Conservation (phyloP, 2,888 invertebrate genomes). For the Drosophila meridionalis region DNA sequence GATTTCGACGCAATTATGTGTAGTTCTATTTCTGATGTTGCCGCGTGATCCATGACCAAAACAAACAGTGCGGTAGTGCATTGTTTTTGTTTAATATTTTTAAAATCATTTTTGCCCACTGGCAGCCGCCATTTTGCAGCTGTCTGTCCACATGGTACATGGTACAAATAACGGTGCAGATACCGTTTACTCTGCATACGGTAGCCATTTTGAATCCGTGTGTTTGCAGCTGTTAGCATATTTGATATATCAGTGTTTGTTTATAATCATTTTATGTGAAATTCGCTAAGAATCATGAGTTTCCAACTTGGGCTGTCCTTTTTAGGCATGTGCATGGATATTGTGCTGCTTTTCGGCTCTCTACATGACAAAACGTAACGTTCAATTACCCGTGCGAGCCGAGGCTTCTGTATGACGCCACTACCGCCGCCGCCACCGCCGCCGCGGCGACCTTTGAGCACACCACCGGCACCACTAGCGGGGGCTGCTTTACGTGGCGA, state of each 20-base stretch:
- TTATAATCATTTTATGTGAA: slow-evolving; percentile 38
- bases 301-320: slow-evolving; percentile 55
- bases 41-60: slow-evolving; percentile 38
- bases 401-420: slow-evolving; percentile 87
- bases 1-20: slow-evolving; percentile 20
- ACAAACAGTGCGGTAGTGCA: slow-evolving; percentile 27
- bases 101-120: slow-evolving; percentile 26
- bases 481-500: slow-evolving; percentile 80
- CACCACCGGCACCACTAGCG: slow-evolving; percentile 83
- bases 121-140: slow-evolving; percentile 52
- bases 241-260: slow-evolving; percentile 28
- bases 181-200: slow-evolving; percentile 45
- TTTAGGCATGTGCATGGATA: slow-evolving; percentile 58
- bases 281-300: slow-evolving; percentile 34
- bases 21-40: slow-evolving; percentile 30
- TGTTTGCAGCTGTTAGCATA: slow-evolving; percentile 43
- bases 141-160: slow-evolving; percentile 43
- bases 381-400: slow-evolving; percentile 84
- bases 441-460: slow-evolving; percentile 89
- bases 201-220: slow-evolving; percentile 56
- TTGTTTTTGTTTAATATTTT: slow-evolving; percentile 15
- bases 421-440: slow-evolving; percentile 69
- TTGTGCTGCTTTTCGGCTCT: slow-evolving; percentile 58
- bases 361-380: slow-evolving; percentile 67
- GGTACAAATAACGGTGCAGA: slow-evolving; percentile 33